phyloP scores from a whole-genome alignment of 2,113 vertebrate genomes.

The Pterocles gutturalis region DNA sequence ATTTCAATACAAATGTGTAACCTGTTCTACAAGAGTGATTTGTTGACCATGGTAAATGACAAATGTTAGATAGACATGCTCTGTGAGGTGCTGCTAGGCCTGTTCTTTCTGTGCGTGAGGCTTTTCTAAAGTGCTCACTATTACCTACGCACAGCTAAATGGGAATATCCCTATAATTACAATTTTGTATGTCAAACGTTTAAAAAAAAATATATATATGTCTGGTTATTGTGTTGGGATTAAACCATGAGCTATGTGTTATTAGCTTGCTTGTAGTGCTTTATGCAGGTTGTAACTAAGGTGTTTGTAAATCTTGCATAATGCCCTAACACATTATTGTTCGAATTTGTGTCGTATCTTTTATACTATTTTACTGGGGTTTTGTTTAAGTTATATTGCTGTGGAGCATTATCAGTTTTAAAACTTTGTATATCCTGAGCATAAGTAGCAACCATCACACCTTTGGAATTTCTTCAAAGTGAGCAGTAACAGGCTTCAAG shows the following conservation, averaged over 20 bases:
- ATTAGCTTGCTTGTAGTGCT: not conserved
- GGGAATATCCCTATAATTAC: conserved; percentile 47
- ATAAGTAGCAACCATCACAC: not conserved
- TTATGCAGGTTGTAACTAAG: not conserved
- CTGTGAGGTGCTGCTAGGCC: not conserved
- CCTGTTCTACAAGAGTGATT: conserved; percentile 31
- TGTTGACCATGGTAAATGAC: not conserved
- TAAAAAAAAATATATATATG: not conserved
- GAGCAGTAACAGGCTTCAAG: not conserved
- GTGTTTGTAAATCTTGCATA: not conserved
- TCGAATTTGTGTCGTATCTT: not conserved
- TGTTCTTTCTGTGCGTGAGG: not conserved
- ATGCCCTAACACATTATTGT: not conserved
- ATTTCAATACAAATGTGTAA: conserved; percentile 9
- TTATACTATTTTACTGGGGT: not conserved
- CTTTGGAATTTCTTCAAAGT: not conserved
- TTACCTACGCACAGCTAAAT: not conserved
- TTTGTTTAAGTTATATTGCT: not conserved
- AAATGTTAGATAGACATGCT: not conserved
- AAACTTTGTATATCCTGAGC: not conserved
- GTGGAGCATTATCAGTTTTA: not conserved
- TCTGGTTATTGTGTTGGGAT: conserved; percentile 18
- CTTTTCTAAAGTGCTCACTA: not conserved
- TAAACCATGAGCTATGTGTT: not conserved
- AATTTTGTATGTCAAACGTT: not conserved